Base-by-base conservation (phyloP, 2,113 vertebrate genomes). In the Psephotus haematonotus region DNA sequence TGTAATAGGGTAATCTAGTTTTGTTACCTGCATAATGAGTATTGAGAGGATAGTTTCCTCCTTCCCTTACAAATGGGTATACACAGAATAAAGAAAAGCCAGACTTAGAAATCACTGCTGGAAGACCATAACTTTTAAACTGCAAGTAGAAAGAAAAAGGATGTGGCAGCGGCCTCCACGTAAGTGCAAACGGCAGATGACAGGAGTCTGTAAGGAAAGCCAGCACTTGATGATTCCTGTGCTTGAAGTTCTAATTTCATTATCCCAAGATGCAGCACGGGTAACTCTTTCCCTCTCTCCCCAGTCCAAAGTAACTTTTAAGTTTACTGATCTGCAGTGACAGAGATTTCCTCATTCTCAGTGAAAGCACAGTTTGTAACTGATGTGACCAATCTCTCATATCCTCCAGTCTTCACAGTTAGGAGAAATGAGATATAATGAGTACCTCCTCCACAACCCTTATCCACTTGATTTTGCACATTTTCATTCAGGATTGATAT, bases 51-150 rank as follows among this genome's bases (percentile, higher is more conserved):
- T 13, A 89, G n/a, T 52, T 53, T 96, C 88, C 65, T 86, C 65
- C 72, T 94, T 93, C 65, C 71, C 75, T 86, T 81, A 87, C 57
- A 83, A 89, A 83, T 46, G 17, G 52, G 52, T 78, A 55, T 35
- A 80, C 25, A 72, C 12, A 65, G 82, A 94, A 43, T 67, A 76
- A 83, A 82, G 71, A 94, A 82, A 90, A 52, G 62, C 23, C 77
- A 90, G 69, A 93, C 83, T 68, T 81, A 76, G 72, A 92, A 90
- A 76, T 59, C 77, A 79, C 65, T 86, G 88, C 57, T 96, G 92
- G 88, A 96, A 96, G 96, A 95, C 93, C 22, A 0, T 65, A 74
- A 93, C 77, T 87, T 91, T 87, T 52, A 82, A 91, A 88, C 33
- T 82, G 88, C 59, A 89, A 91, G 53, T 53, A 93, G 64, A 93